phyloP scores from a whole-genome alignment of 2,797 vertebrate species.

The Poecilia wingei region DNA sequence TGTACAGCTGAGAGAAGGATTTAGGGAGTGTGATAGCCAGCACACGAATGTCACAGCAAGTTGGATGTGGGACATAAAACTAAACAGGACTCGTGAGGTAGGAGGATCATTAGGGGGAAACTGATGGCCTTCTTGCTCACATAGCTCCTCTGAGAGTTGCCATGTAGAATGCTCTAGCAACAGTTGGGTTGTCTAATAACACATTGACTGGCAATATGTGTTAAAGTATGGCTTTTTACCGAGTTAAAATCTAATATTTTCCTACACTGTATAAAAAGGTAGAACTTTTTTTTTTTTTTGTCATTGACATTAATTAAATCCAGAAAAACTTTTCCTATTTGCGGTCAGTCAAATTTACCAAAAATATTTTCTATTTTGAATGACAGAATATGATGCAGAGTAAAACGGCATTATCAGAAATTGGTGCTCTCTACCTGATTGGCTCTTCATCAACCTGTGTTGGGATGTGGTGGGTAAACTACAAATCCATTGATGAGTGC shows the following conservation, averaged over 20 bases:
- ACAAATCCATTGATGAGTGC: too few relatives aligned
- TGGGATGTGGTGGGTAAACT: too few relatives aligned
- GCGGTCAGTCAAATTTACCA: neutral
- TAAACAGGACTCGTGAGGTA: conserved; percentile 60
- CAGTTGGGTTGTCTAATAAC: conserved; percentile 56
- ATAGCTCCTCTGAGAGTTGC: conserved; percentile 54
- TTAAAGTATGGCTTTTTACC: conserved; percentile 21
- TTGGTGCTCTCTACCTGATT: too few relatives aligned
- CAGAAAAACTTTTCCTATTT: neutral
- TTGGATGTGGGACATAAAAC: conserved; percentile 71
- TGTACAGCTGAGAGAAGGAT: conserved; percentile 64
- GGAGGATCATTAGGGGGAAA: conserved; percentile 72
- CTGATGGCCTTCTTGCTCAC: conserved; percentile 66
- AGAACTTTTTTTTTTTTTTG: neutral
- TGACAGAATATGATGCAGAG: too few relatives aligned
- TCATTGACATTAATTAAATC: neutral
- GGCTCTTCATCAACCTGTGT: too few relatives aligned
- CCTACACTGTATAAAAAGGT: neutral
- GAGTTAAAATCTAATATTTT: neutral
- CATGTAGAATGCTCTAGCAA: conserved; percentile 67
- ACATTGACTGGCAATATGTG: neutral
- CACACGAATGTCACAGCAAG: conserved; percentile 76
- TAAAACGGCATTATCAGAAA: too few relatives aligned
- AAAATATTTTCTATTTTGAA: neutral
- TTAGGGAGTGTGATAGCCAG: conserved; percentile 72